Percentiles rank a stretch among this genome's conserved stretches.
Conservation (phyloP, 2,797 vertebrate genomes). For the Taenioides sp. region DNA sequence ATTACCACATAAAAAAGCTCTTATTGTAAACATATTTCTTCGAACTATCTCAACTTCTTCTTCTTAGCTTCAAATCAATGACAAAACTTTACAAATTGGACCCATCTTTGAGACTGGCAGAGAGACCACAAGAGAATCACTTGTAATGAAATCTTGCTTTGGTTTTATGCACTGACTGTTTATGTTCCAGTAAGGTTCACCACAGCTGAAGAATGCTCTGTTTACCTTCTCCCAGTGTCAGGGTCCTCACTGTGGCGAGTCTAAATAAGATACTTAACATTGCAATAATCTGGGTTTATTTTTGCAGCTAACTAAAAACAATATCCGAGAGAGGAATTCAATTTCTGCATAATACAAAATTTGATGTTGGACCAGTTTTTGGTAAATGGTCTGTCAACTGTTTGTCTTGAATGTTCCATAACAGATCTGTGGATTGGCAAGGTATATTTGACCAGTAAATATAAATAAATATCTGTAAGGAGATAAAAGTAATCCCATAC, state of each 20-base stretch:
- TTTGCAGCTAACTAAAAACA: background rate
- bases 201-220: background rate
- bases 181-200: conserved; percentile 1
- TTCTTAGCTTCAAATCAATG: conserved; percentile 12
- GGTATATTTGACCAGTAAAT: no score
- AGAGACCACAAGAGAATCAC: conserved; percentile 21
- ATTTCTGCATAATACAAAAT: background rate
- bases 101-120: conserved; percentile 11
- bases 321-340: background rate
- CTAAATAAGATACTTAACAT: background rate
- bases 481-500: no score
- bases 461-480: no score
- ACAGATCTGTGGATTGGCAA: no score
- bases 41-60: conserved; percentile 2
- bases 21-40: conserved; percentile 30
- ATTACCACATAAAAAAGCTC: conserved; percentile 14
- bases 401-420: no score
- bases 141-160: conserved; percentile 17
- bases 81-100: conserved; percentile 17
- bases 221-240: background rate
- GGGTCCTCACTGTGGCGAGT: background rate
- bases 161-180: conserved; percentile 5
- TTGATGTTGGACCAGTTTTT: background rate
- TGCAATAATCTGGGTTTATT: background rate
- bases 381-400: no score